Conservation (phyloP, 30 jellyfish, hydroid and myxozoan genomes). For the Hydractinia echinata region DNA sequence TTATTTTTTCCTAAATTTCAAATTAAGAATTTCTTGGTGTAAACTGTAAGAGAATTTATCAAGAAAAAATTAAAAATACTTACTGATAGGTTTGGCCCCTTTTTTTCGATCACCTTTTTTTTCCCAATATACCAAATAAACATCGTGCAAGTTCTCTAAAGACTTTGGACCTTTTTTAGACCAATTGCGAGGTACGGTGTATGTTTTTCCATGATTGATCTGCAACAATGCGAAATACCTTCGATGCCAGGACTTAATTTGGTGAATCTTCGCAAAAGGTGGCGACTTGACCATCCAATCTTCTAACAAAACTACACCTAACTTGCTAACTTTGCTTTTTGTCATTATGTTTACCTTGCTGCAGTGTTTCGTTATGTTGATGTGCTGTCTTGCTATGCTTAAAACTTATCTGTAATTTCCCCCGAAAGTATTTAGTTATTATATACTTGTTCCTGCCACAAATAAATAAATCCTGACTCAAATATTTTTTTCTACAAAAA, state of each 20-base stretch:
- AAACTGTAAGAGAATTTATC: too few species aligned
- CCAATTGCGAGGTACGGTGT: constrained; percentile 4
- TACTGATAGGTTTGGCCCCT: constrained; percentile 5
- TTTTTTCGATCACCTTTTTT: background rate
- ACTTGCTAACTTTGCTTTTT: background rate
- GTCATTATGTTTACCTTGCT: background rate
- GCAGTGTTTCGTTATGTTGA: too few species aligned
- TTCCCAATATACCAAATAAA: constrained; percentile 19
- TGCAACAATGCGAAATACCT: constrained; percentile 6
- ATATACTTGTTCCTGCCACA: too few species aligned
- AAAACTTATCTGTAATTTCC: too few species aligned
- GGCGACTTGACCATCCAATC: constrained; percentile 23
- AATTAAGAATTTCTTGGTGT: too few species aligned
- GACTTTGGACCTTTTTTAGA: constrained; percentile 15
- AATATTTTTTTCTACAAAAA: too few species aligned
- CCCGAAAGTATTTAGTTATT: too few species aligned
- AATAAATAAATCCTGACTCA: too few species aligned
- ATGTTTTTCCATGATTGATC: background rate
- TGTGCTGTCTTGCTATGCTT: too few species aligned
- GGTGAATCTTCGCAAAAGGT: background rate
- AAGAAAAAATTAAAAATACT: background rate
- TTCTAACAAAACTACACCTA: constrained; percentile 4
- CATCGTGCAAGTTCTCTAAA: constrained; percentile 6
- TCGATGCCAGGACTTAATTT: background rate
- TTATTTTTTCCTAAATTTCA: too few species aligned